Conservation (phyloP, 2,888 invertebrate genomes). For the Caradrina kadenii region DNA sequence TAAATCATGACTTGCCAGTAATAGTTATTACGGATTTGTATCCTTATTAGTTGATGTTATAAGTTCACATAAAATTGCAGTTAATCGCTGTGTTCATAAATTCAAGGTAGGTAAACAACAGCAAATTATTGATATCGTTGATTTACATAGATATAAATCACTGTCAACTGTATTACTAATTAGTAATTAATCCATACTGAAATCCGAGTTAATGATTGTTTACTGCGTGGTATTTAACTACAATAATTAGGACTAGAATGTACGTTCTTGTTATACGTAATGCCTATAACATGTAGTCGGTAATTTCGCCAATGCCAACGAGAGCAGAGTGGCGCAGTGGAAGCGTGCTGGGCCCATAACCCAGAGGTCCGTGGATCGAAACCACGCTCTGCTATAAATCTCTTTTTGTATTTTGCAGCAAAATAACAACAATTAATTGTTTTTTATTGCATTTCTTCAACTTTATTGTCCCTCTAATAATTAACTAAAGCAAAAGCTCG, state of each 20-base stretch:
- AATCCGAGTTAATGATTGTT: slow-evolving; percentile 46
- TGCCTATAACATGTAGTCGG: neutral
- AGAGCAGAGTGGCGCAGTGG: slow-evolving; percentile 95
- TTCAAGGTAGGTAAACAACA: slow-evolving; percentile 36
- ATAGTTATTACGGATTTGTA: slow-evolving; percentile 16
- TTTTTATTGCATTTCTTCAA: neutral
- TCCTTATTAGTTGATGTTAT: slow-evolving; percentile 27
- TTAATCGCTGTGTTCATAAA: slow-evolving; percentile 48
- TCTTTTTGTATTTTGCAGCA: slow-evolving; percentile 15
- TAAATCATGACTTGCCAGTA: slow-evolving; percentile 7
- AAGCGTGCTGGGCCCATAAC: slow-evolving; percentile 96
- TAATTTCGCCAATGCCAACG: slow-evolving; percentile 6
- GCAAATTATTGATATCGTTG: slow-evolving; percentile 38
- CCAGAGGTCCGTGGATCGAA: slow-evolving; percentile 97
- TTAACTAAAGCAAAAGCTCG: slow-evolving; percentile 48
- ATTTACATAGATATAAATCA: slow-evolving; percentile 34
- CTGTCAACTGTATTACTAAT: slow-evolving; percentile 41
- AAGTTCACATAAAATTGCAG: slow-evolving; percentile 30
- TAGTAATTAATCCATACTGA: slow-evolving; percentile 33
- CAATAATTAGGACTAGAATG: neutral
- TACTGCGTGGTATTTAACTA: slow-evolving; percentile 19
- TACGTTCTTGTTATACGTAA: slow-evolving; percentile 12
- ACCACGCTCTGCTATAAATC: slow-evolving; percentile 93
- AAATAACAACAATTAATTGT: neutral
- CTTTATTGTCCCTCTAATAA: slow-evolving; percentile 20